A percentile compares a stretch with the other conserved stretches of the same genome.
phyloP scores from a whole-genome alignment of 2,113 vertebrate species.

The Callaeas wilsoni region DNA sequence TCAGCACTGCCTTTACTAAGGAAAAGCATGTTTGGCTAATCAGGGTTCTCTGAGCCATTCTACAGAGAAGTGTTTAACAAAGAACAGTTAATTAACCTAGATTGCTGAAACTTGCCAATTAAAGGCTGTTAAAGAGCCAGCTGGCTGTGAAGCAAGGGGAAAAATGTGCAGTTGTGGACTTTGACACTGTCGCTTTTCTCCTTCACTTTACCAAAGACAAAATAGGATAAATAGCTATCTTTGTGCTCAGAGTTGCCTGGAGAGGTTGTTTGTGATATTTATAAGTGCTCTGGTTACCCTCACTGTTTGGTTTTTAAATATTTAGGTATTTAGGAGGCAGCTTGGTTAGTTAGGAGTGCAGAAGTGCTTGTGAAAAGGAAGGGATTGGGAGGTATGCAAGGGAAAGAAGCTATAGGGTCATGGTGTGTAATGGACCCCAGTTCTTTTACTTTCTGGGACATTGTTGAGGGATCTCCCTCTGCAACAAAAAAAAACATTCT shows the following conservation, averaged over 20 bases:
- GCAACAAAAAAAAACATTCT: not conserved
- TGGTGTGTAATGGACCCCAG: not conserved
- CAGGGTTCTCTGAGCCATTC: not conserved
- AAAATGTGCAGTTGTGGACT: slow-evolving; percentile 15
- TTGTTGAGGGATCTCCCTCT: not conserved
- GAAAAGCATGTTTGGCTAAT: not conserved
- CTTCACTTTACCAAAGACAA: not conserved
- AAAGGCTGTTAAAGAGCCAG: not conserved
- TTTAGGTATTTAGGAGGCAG: not conserved
- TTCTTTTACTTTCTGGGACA: not conserved
- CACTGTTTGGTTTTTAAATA: slow-evolving; percentile 1
- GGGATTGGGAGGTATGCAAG: not conserved
- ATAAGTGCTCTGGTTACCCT: not conserved
- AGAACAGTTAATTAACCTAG: slow-evolving; percentile 34
- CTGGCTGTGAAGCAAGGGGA: slow-evolving; percentile 15
- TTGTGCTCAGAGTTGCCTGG: not conserved
- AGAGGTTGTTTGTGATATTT: slow-evolving; percentile 22
- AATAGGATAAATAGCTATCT: not conserved
- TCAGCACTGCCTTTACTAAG: not conserved
- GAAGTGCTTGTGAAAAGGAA: not conserved
- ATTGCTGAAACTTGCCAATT: not conserved
- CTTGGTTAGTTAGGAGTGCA: not conserved
- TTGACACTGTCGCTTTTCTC: not conserved
- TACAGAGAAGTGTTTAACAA: not conserved
- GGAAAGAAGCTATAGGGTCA: not conserved